Conservation (phyloP, 2,888 invertebrate genomes). For the Acanthopleura granulata region DNA sequence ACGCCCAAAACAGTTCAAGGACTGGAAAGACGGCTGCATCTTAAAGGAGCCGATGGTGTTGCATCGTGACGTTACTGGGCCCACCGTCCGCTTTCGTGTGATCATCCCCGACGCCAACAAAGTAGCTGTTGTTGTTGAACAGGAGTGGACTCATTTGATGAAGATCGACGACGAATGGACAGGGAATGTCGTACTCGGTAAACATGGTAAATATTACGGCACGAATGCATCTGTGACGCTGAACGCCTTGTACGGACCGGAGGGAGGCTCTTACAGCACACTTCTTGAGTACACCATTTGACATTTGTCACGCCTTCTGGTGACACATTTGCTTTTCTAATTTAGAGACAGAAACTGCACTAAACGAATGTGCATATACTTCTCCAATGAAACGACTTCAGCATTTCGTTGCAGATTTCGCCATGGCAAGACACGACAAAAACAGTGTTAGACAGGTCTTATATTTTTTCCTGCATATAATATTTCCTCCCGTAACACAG, state of each 20-base stretch:
- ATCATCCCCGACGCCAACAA: constrained; percentile 61
- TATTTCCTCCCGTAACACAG: no score
- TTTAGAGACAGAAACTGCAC: no score
- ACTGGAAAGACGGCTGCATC: constrained; percentile 65
- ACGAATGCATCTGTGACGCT: neutral
- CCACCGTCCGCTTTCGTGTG: constrained; percentile 50
- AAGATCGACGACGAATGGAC: neutral
- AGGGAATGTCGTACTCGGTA: neutral
- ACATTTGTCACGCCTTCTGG: neutral
- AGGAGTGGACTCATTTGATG: constrained; percentile 43
- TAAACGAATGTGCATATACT: no score
- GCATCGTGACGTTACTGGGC: constrained; percentile 46
- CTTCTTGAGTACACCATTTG: constrained; percentile 11
- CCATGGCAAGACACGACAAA: no score
- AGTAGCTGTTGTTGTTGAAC: constrained; percentile 64
- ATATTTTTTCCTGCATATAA: no score
- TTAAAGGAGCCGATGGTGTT: constrained; percentile 57
- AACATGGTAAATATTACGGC: neutral
- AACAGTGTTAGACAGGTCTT: no score
- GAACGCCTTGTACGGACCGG: neutral
- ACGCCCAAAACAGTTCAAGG: constrained; percentile 68
- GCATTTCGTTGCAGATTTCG: no score
- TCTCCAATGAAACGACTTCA: no score
- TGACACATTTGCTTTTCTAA: no score
- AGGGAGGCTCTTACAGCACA: neutral